These are phyloP conservation scores for Epirrhoe tristata DNA, from an alignment of 2,888 invertebrate species.

Conservation along the genomic window DNA sequence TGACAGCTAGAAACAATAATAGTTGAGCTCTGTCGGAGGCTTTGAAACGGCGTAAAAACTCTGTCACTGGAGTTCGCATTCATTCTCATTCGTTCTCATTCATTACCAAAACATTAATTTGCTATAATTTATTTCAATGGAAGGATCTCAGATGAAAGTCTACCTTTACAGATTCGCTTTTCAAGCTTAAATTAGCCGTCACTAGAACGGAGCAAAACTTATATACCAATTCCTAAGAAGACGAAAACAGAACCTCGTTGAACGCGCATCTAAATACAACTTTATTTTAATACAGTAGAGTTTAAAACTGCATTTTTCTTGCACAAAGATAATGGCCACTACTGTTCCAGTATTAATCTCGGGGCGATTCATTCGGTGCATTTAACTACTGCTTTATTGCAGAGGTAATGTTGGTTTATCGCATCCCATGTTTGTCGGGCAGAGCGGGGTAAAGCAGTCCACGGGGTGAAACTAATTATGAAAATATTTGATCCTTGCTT, in stretches of 20 bases:
- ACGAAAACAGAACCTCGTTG: neutral
- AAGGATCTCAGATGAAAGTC: too few species aligned
- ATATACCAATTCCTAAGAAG: neutral
- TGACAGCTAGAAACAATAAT: too few species aligned
- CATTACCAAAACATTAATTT: too few species aligned
- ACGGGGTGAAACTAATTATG: neutral
- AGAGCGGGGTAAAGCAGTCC: slow-evolving; percentile 12
- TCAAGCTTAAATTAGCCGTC: too few species aligned
- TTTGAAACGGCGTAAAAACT: too few species aligned
- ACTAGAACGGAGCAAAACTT: neutral
- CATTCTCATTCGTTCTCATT: too few species aligned
- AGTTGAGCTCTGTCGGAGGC: too few species aligned
- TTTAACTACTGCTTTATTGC: slow-evolving; percentile 63
- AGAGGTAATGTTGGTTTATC: slow-evolving; percentile 54
- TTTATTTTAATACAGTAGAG: slow-evolving; percentile 16
- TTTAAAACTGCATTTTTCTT: slow-evolving; percentile 21
- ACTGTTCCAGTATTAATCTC: slow-evolving; percentile 51
- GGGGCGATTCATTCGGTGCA: slow-evolving; percentile 54
- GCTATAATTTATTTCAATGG: too few species aligned
- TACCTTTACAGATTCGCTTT: too few species aligned
- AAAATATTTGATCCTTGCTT: neutral
- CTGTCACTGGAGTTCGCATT: too few species aligned
- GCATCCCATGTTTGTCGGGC: slow-evolving; percentile 47
- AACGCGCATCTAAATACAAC: slow-evolving; percentile 18
- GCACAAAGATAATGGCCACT: slow-evolving; percentile 21